Evolutionary conservation across 2,888 invertebrate genomes (phyloP), one percentile per base, ranked within the genome.

Genomic region (Ichneumoninae sp.): DNA sequence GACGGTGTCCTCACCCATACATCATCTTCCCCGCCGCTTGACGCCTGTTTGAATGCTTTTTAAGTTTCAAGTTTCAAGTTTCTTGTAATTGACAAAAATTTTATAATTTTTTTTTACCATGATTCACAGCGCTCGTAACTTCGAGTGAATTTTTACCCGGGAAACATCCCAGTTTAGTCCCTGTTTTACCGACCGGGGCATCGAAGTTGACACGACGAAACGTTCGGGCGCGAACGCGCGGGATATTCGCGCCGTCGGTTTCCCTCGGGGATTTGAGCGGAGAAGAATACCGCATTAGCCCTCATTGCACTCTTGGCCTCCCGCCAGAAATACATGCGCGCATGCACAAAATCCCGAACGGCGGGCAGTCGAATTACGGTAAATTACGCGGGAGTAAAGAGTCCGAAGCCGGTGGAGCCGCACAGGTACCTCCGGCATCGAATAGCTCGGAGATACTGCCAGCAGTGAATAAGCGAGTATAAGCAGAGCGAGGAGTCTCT

Each of bases 381-480:
- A 90, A 92, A 92, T 92, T 92, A 92, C 91, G n/a, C 90, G 88
- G 88, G 90, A 91, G 91, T 90, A 90, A 91, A 91, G 90, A 90
- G 91, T 85, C 87, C 47, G 26, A 44, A 70, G 66, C n/a, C 44
- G 54, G 84, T 87, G 89, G 89, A 89, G n/a, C 50, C 16, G 44
- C 16, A 57, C 90, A 90, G 91, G 91, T 91, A 91, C 91, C 92
- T 91, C 90, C 91, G 90, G 91, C 91, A 82, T 84, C 82, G 86
- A 79, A 83, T 70, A 44, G 65, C 70, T 75, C 62, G 16, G 69
- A 72, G 71, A 83, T 74, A 80, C 71, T 72, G 76, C 44, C 47
- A 70, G 77, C 62, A 62, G 54, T 44, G 80, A 66, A 78, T 74
- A 40, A 74, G 70, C 36, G 66, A 66, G 40, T 13, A 66, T 22